Evolutionary conservation across 2,113 vertebrate species (phyloP).

Genomic region (Raja brachyura): DNA sequence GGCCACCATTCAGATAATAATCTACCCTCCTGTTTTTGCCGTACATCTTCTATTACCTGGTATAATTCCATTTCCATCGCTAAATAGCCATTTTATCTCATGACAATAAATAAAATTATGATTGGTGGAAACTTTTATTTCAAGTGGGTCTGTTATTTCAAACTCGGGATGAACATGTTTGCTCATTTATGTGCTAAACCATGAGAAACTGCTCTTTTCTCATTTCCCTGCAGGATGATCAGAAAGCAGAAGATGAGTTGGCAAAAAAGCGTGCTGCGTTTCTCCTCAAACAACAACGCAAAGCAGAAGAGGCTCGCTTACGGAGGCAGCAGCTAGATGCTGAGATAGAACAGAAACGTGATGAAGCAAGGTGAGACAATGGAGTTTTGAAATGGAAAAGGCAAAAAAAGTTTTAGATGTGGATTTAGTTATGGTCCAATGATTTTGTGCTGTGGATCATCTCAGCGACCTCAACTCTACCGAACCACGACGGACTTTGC

Average conservation of each 20-base stretch:
- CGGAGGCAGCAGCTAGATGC: constrained; percentile 81
- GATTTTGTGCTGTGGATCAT: not conserved
- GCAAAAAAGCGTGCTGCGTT: constrained; percentile 86
- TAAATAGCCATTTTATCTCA: not conserved
- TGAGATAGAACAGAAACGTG: constrained; percentile 79
- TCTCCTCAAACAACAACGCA: constrained; percentile 87
- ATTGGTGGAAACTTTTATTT: not conserved
- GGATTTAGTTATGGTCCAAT: not conserved
- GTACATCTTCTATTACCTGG: not conserved
- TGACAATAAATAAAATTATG: not conserved
- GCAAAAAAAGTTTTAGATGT: not conserved
- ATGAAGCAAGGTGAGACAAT: constrained; percentile 73
- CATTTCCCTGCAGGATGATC: constrained; percentile 67
- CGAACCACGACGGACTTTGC: too few species aligned
- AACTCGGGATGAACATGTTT: not conserved
- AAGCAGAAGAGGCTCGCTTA: constrained; percentile 78
- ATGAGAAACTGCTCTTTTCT: not conserved
- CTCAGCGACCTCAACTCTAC: too few species aligned
- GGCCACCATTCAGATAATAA: too few species aligned
- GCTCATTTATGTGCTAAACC: not conserved
- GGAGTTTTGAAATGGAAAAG: not conserved
- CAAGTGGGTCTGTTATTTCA: not conserved
- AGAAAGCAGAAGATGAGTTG: constrained; percentile 87
- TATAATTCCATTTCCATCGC: not conserved
- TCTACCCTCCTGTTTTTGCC: too few species aligned